Percentiles rank a stretch among this genome's conserved stretches.
Conservation (phyloP, 2,888 invertebrate species). For the Lathronympha strigana region DNA sequence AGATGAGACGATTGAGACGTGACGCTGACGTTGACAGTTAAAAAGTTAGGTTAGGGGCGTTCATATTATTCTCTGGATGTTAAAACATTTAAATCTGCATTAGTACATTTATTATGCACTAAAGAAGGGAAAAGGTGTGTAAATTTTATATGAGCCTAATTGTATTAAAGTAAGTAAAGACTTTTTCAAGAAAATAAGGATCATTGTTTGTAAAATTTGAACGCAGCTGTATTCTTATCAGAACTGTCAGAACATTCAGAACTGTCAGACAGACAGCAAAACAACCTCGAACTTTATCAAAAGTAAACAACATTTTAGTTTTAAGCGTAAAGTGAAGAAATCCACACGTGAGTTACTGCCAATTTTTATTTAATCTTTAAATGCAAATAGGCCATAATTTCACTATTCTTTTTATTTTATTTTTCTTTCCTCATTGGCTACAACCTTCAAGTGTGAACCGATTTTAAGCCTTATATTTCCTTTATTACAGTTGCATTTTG, state of each 20-base stretch:
- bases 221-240: slow-evolving; percentile 14
- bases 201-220: background rate
- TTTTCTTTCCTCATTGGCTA: background rate
- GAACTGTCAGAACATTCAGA: slow-evolving; percentile 3
- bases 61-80: background rate
- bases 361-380: too few species aligned
- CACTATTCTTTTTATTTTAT: background rate
- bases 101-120: background rate
- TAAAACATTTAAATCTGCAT: too few species aligned
- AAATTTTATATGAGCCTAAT: too few species aligned
- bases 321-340: slow-evolving; percentile 12
- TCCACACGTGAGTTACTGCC: slow-evolving; percentile 9
- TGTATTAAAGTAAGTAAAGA: too few species aligned
- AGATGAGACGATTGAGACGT: too few species aligned
- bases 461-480: background rate
- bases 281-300: slow-evolving; percentile 21
- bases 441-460: background rate
- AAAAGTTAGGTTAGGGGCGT: slow-evolving; percentile 31
- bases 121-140: background rate
- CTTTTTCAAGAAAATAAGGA: too few species aligned
- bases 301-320: slow-evolving; percentile 33
- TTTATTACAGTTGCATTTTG: background rate
- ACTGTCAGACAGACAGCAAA: background rate
- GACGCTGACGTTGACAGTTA: slow-evolving; percentile 33
- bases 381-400: too few species aligned